Conservation (phyloP, 2,888 invertebrate genomes). For the Lacanobia oleracea region DNA sequence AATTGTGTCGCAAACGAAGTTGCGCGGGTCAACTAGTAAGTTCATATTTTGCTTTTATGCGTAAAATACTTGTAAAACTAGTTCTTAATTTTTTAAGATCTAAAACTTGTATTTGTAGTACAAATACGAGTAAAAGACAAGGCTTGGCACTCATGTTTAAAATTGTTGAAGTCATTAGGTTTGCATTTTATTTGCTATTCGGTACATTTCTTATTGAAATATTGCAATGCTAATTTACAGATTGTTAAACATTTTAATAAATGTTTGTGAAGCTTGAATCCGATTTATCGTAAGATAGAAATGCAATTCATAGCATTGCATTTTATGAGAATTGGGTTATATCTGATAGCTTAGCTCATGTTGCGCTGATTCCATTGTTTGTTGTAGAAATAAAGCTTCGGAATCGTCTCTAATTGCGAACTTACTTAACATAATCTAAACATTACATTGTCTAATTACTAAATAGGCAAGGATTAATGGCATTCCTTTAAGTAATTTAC, state of each 20-base stretch:
- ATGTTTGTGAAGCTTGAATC: slow-evolving; percentile 4
- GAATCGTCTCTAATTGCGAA: neutral
- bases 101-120: neutral
- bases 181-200: neutral
- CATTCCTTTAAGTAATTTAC: neutral
- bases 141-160: neutral
- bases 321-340: slow-evolving; percentile 54
- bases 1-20: too few species aligned
- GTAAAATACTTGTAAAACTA: neutral
- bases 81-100: slow-evolving; percentile 3
- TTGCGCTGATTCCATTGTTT: slow-evolving; percentile 45
- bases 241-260: slow-evolving; percentile 7
- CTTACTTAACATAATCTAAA: neutral
- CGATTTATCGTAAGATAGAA: slow-evolving; percentile 3
- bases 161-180: neutral
- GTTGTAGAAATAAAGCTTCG: slow-evolving; percentile 1
- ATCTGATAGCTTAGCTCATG: slow-evolving; percentile 27
- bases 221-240: neutral
- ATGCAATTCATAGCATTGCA: slow-evolving; percentile 24
- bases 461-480: neutral
- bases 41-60: neutral
- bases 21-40: too few species aligned
- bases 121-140: too few species aligned
- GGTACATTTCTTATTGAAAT: neutral
- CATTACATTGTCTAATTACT: neutral